Base-by-base conservation (phyloP, 2,113 vertebrate genomes). In the Vidua chalybeata region DNA sequence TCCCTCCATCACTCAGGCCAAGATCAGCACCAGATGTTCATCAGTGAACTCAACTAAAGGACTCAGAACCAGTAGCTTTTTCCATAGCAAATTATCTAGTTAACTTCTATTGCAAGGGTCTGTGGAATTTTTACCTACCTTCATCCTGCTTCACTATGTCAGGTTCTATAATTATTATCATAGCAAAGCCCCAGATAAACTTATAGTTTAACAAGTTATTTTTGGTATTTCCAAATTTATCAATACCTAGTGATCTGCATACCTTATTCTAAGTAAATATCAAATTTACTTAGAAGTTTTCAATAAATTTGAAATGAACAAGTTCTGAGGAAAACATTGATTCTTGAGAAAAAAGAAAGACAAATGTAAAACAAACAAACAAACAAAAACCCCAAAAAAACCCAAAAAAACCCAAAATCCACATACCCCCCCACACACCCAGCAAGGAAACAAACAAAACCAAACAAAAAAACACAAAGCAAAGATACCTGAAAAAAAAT, bases 331-430 rank as follows among this genome's bases (percentile, higher is more conserved):
- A 87, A 73, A 84, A 63, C 3, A 0, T 8, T 81, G 26, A 24
- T 24, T 55, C 18, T 33, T 0, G 0, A 78, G 12, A 5, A 72
- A 49, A n/a, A 83, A 15, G 11, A 35, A 62, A 48, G 2, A 8
- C 10, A 9, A 39, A 59, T 35, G 41, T 55, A 35, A 56, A 56
- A 30, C 18, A 49, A 41, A 35, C 35, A 35, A 39, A 35, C 35
- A 72, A 16, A 2, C 8, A 19, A 20, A 43, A 11, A 35, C 7
- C 35, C 35, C 12, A 41, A 41, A 13, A 41, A 41, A 41, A 13
- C 41, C 12, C 12, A 41, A 35, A 35, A 35, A 35, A 35, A 35
- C 35, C 35, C 35, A 35, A 35, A 35, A 35, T 35, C 35, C 35
- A 41, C 41, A 41, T 13, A 41, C 41, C 41, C 43, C 17, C 43